Base-by-base conservation (phyloP, 2,113 vertebrate species). In the Tyto alba region DNA sequence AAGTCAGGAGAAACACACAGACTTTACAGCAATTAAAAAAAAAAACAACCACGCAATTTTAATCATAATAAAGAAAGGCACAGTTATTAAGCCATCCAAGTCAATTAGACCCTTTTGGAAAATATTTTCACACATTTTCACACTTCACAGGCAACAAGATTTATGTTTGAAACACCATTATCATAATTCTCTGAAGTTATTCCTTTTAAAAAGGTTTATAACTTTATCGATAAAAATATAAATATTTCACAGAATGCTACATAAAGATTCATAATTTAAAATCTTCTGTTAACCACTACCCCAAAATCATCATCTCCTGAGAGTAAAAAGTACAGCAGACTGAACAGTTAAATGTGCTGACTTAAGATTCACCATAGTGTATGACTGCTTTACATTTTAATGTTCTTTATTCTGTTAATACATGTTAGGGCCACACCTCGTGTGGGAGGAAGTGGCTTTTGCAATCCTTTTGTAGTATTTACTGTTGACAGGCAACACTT, bases 371-470 rank as follows among this genome's bases (percentile, higher is more conserved):
- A 30, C 81, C 71, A 5, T 13, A 26, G 9, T 71, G 15, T 68
- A 23, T 15, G 78, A 23, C 89, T 86, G 77, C 74, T 94, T 83
- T 69, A 56, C 92, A 59, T 84, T 74, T 81, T 43, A 7, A 75
- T 67, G 88, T 20, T 92, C 95, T 90, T 75, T 45, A 29, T 72
- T 75, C 95, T 96, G 96, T 95, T 95, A 66, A 83, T 92, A 96
- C 96, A 95, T 36, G 96, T 96, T 16, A 45, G 94, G 87, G 87
- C 90, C 96, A 83, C 96, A 95, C 96, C 95, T 89, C 21, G 4
- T 56, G 95, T 94, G 91, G 96, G 96, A 97, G 92, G 95, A 95
- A 95, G 93, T 62, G 5, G 74, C 74, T 96, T 96, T 89, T 95
- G 91, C 91, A 97, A 97, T 78, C 77, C 59, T 90, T 78, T 63